Evolutionary conservation across 2,797 vertebrate species (phyloP).

Genomic region (Syncerus caffer): DNA sequence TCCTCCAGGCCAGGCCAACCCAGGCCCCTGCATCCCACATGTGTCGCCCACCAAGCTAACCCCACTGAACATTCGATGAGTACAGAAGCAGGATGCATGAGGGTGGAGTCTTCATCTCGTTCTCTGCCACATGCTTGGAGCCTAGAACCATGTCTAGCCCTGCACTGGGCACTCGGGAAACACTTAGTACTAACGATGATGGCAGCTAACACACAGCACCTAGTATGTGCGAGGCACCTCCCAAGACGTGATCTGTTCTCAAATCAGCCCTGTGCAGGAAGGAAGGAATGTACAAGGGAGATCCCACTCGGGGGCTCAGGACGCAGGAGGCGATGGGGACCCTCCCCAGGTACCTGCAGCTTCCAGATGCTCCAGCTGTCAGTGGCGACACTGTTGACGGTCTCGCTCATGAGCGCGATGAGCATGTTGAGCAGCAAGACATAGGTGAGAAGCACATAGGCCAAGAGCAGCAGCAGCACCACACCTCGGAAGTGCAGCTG

Average conservation of each 20-base stretch:
- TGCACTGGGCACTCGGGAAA: not conserved
- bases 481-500: slow-evolving; percentile 86
- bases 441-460: slow-evolving; percentile 94
- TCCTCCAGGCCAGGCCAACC: not conserved
- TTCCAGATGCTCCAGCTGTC: slow-evolving; percentile 93
- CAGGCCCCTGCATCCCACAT: not conserved
- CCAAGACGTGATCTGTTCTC: not conserved
- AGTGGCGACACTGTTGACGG: slow-evolving; percentile 86
- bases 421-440: slow-evolving; percentile 97
- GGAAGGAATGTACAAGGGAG: not conserved
- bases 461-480: slow-evolving; percentile 91
- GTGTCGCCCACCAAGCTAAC: not conserved
- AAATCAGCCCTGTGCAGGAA: not conserved
- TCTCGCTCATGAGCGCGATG: slow-evolving; percentile 95
- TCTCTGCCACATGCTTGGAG: not conserved
- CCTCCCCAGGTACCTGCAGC: slow-evolving; percentile 87
- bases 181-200: not conserved
- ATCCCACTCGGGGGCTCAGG: not conserved
- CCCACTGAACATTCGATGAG: not conserved
- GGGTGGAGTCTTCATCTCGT: not conserved
- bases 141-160: not conserved
- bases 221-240: not conserved
- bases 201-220: not conserved
- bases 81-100: not conserved
- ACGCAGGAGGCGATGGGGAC: not conserved